phyloP scores from a whole-genome alignment of 2,113 vertebrate species.

The Toxostoma redivivum region DNA sequence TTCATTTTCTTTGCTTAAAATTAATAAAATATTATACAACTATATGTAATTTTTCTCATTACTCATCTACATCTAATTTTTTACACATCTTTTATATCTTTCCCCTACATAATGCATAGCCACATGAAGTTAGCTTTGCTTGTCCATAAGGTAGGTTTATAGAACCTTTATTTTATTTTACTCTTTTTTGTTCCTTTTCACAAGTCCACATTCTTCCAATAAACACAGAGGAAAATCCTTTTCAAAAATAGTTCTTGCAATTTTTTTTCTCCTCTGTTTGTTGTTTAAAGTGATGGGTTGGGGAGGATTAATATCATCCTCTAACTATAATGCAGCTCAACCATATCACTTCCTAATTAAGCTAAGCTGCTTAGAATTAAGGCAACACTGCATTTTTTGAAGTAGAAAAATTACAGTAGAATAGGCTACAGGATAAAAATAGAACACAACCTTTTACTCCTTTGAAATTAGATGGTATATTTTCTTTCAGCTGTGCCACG shows the following conservation, averaged over 20 bases:
- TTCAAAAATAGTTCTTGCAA: not conserved
- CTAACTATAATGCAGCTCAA: not conserved
- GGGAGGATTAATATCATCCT: not conserved
- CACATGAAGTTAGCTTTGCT: not conserved
- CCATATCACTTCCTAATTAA: not conserved
- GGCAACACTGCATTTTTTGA: not conserved
- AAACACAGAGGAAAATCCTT: not conserved
- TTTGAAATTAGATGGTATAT: not conserved
- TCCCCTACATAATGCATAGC: not conserved
- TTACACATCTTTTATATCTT: not conserved
- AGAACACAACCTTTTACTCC: not conserved
- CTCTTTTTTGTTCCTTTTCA: not conserved
- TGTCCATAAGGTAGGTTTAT: not conserved
- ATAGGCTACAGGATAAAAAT: not conserved
- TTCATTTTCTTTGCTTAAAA: not conserved
- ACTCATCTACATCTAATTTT: not conserved
- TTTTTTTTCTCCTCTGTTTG: not conserved
- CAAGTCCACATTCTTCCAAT: not conserved
- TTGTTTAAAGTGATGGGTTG: not conserved
- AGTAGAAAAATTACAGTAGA: not conserved
- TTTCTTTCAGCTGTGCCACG: not conserved
- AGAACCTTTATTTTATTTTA: not conserved
- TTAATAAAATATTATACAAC: not conserved
- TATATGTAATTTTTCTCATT: not conserved
- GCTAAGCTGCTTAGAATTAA: not conserved